Base-by-base conservation (phyloP, 2,113 vertebrate species). In the Podarcis raffonei region DNA sequence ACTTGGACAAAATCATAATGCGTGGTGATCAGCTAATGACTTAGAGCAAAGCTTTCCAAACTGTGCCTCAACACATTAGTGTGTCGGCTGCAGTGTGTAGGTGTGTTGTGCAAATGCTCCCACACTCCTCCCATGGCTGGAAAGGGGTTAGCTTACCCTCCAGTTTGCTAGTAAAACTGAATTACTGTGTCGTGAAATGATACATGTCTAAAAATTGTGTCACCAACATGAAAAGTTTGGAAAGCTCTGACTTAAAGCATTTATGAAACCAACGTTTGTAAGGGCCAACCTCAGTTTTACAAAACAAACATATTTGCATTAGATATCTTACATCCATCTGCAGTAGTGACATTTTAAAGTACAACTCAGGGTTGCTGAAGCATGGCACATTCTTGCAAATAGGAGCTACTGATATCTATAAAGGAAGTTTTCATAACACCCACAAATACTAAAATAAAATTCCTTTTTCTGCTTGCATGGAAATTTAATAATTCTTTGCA, bases 401-500 rank as follows among this genome's bases (percentile, higher is more conserved):
- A 84, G 59, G 35, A 6, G 7, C 18, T 74, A 1, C 39, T 91
- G 53, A 87, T 85, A 92, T 87, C 37, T 75, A 12, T n/a, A 2
- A 9, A 32, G 11, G 2, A 42, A 78, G 2, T 13, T 91, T 92
- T 84, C 9, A 80, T 37, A 62, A 53, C 16, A 1, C 3, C 18
- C 25, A 6, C 1, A 39, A 25, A 39, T 37, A 23, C 59, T 82
- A 37, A 74, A 77, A 30, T 65, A 85, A 81, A 53, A 6, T 86
- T 78, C 66, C 42, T 87, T 23, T 0, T 16, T 81, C 42, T 81
- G 91, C 90, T 85, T 89, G 69, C 35, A 3, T 90, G 81, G 20
- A 86, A 57, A 8, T 92, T 89, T 80, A 87, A 83, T 84, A 65
- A 84, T 27, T 76, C 84, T 85, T 76, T 92, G 57, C 90, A 16